Base-by-base conservation (phyloP, 2,888 invertebrate species). In the Coremacera marginata region DNA sequence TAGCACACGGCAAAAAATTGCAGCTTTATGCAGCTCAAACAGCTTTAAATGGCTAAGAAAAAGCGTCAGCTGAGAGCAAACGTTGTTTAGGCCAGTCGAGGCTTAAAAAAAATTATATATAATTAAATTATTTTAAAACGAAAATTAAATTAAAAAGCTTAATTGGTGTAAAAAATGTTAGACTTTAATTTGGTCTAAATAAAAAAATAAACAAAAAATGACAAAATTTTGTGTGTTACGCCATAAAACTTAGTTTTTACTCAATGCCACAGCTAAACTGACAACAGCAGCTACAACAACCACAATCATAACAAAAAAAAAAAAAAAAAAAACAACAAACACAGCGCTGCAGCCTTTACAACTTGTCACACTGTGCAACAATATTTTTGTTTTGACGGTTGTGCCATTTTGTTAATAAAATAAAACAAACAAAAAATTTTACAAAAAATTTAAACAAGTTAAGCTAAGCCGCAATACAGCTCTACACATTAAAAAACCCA, bases 401-500 rank as follows among this genome's bases (percentile, higher is more conserved):
- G 44, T 44, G 44, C 3, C 44, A 44, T 44, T 44, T 44, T 44
- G 44, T 44, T 44, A 14, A 11, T 2, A 44, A 11, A 44, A 3
- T 14, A 1, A 11, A 44, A 44, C 4, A 37, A 37, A 72, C 60
- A 80, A 78, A 73, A 1, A 55, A 55, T 55, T 55, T n/a, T 8
- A 8, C 34, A 5, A n/a, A 19, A 9, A 55, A 55, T 11, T 19
- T n/a, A 2, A 55, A 22, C 19, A 55, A 55, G 1, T 8, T 55
- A 19, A 22, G 55, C 63, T n/a, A 27, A 51, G 31, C n/a, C 27
- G n/a, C 55, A 4, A 70, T 19, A n/a, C 27, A 62, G 49, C 65
- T 78, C 70, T 19, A 75, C 70, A 63, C 25, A 70, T 65, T 65
- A n/a, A n/a, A 73, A 63, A 72, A 81, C 81, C 82, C 81, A 34